phyloP scores from a whole-genome alignment of 1,140 invertebrate species.

The Drosophila ohnishii region DNA sequence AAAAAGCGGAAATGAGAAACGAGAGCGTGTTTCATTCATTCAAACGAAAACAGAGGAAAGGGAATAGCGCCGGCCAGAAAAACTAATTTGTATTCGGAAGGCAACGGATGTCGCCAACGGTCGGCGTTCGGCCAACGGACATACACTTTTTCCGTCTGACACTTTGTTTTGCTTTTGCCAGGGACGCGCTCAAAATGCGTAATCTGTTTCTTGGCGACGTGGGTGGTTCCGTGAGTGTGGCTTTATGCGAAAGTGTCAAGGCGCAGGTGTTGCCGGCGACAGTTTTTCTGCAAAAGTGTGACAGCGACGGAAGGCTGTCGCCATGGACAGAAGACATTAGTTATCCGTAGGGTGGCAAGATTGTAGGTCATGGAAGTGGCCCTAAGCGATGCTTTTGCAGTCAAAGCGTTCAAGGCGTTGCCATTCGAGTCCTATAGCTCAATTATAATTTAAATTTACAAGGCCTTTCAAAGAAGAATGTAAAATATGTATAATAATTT shows the following conservation, averaged over 20 bases:
- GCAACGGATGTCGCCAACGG: slow-evolving; percentile 53
- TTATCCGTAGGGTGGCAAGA: slow-evolving; percentile 23
- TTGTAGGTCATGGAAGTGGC: slow-evolving; percentile 23
- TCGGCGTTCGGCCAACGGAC: slow-evolving; percentile 36
- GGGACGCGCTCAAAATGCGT: slow-evolving; percentile 72
- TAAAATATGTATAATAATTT: neutral
- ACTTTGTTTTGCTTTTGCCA: slow-evolving; percentile 35
- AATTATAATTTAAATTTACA: neutral
- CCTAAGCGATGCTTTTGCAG: neutral
- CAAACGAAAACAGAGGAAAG: neutral
- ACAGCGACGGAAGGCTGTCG: slow-evolving; percentile 35
- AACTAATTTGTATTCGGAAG: slow-evolving; percentile 79
- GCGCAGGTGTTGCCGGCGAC: slow-evolving; percentile 70
- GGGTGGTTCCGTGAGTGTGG: slow-evolving; percentile 35
- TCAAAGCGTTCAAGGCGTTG: neutral
- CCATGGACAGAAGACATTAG: slow-evolving; percentile 31
- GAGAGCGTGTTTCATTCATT: slow-evolving; percentile 13
- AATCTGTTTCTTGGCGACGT: slow-evolving; percentile 62
- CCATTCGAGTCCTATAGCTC: neutral
- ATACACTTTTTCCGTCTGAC: slow-evolving; percentile 36
- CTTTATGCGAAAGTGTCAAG: slow-evolving; percentile 74
- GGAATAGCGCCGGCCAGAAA: slow-evolving; percentile 42
- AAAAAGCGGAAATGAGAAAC: slow-evolving; percentile 27
- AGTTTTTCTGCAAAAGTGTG: slow-evolving; percentile 48
- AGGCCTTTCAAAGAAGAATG: neutral